Percentiles rank a stretch among this genome's conserved stretches.
phyloP scores from a whole-genome alignment of 2,113 vertebrate genomes.

The Cyanoramphus novaezelandiae region DNA sequence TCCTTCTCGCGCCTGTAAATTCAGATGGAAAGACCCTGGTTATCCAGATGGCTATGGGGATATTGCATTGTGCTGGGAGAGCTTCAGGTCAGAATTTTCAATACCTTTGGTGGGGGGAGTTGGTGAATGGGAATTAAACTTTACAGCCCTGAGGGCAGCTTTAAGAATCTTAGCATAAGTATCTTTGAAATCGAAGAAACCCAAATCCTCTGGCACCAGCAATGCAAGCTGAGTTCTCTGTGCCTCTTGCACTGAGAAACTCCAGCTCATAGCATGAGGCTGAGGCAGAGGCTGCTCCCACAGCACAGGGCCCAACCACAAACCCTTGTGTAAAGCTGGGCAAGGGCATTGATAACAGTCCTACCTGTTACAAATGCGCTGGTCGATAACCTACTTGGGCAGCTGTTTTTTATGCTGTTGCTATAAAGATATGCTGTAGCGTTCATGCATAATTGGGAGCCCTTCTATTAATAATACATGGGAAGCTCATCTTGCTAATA shows the following conservation, averaged over 20 bases:
- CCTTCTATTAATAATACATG: constrained; percentile 73
- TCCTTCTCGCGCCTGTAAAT: neutral
- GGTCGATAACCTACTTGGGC: constrained; percentile 10
- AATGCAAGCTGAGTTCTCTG: neutral
- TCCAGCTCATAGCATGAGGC: neutral
- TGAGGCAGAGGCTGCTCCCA: neutral
- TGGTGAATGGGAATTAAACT: neutral
- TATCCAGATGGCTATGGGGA: neutral
- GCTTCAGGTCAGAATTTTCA: neutral
- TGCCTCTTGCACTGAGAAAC: neutral
- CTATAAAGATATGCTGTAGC: constrained; percentile 41
- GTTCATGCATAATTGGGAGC: constrained; percentile 62
- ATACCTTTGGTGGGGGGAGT: neutral
- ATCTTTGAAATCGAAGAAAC: neutral
- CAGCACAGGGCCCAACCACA: neutral
- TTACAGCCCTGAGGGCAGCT: neutral
- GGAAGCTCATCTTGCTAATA: constrained; percentile 71
- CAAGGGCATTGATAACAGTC: neutral
- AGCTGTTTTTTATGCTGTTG: constrained; percentile 14
- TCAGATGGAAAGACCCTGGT: neutral
- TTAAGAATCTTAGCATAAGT: neutral
- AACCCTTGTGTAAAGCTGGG: neutral
- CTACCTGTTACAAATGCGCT: constrained; percentile 37
- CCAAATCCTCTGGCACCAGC: neutral
- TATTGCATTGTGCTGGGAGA: neutral